These are phyloP conservation scores for Pedionomus torquatus DNA, from an alignment of 2,113 vertebrate species.

Conservation along the genomic window DNA sequence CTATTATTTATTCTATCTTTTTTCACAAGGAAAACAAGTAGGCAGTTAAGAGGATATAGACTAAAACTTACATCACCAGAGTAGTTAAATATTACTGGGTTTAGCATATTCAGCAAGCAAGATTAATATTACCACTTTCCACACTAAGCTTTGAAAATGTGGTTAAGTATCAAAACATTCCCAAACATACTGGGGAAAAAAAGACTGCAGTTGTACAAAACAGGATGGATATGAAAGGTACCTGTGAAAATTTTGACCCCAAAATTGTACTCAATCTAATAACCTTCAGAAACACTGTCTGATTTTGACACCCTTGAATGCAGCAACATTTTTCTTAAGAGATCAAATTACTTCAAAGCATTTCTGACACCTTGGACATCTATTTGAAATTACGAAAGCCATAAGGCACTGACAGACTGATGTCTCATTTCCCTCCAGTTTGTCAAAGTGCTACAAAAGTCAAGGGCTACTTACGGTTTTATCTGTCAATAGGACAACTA, in stretches of 20 bases:
- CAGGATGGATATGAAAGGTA: neutral
- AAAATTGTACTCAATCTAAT: neutral
- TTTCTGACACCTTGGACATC: neutral
- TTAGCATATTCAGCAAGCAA: neutral
- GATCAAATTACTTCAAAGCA: slow-evolving; percentile 13
- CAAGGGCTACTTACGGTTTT: neutral
- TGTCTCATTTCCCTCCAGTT: neutral
- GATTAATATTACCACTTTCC: neutral
- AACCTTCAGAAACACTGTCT: neutral
- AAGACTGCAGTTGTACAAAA: neutral
- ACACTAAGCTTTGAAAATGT: neutral
- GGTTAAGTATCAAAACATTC: neutral
- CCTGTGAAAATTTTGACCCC: neutral
- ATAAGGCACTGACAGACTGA: neutral
- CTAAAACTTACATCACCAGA: neutral
- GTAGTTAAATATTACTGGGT: neutral
- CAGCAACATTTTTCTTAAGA: neutral
- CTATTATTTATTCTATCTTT: neutral
- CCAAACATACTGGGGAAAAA: neutral
- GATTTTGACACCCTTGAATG: neutral
- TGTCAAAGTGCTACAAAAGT: neutral
- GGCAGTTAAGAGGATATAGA: neutral
- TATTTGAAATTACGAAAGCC: slow-evolving; percentile 11
- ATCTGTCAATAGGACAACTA: neutral
- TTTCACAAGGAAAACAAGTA: neutral